These are phyloP conservation scores for Sthenelais limicola DNA, from an alignment of 2,888 invertebrate species.

Conservation along the genomic window DNA sequence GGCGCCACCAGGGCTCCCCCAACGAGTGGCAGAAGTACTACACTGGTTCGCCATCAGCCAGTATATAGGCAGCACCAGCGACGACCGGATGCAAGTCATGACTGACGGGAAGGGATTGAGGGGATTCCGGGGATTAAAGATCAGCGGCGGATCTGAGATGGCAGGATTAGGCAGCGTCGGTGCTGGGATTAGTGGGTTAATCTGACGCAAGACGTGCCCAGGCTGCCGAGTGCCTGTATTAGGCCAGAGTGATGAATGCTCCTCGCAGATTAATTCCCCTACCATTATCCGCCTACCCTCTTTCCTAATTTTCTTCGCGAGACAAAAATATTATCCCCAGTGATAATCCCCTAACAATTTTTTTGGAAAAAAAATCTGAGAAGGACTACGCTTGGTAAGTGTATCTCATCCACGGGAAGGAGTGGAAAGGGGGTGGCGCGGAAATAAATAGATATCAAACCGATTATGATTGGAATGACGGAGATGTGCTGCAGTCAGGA, in stretches of 20 bases:
- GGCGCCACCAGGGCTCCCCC: too few relatives aligned
- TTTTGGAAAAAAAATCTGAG: too few relatives aligned
- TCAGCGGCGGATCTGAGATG: constrained; percentile 39
- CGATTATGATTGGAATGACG: too few relatives aligned
- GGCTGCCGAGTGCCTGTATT: constrained; percentile 38
- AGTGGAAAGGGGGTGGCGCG: too few relatives aligned
- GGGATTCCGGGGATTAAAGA: constrained; percentile 34
- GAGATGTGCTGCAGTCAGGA: too few relatives aligned
- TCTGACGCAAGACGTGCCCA: constrained; percentile 33
- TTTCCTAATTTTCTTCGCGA: too few relatives aligned
- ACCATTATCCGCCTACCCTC: constrained; percentile 28
- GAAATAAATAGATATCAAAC: too few relatives aligned
- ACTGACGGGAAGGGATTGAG: constrained; percentile 36
- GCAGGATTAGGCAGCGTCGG: constrained; percentile 12
- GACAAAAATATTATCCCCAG: too few relatives aligned
- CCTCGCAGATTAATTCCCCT: constrained; percentile 31
- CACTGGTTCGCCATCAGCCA: neutral
- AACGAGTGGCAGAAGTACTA: too few relatives aligned
- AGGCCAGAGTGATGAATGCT: constrained; percentile 27
- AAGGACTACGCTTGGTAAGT: too few relatives aligned
- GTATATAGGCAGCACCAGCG: neutral
- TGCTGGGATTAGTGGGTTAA: constrained; percentile 29
- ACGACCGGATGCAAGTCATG: constrained; percentile 36
- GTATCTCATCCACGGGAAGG: too few relatives aligned
- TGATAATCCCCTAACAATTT: too few relatives aligned